phyloP scores from a whole-genome alignment of 64 coral and sea anemone genomes.

The Hydrozoanthus tunicans region DNA sequence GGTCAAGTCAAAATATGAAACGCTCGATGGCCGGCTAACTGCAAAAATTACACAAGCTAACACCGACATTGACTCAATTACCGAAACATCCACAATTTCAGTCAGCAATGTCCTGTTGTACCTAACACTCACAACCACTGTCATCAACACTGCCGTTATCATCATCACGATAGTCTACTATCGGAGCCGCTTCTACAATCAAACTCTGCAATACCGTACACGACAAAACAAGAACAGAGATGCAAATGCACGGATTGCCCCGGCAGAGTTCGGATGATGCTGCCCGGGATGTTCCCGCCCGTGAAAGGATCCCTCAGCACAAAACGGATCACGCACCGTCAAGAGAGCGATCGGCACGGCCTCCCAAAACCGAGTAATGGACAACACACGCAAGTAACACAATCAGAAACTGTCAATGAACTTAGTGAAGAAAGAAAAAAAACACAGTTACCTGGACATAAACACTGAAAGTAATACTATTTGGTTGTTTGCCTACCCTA shows the following conservation, averaged over 20 bases:
- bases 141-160: too few relatives aligned
- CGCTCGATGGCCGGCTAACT: too few relatives aligned
- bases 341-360: background rate
- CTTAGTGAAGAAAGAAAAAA: background rate
- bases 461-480: slow-evolving; percentile 10
- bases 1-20: too few relatives aligned
- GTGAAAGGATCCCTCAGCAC: slow-evolving; percentile 10
- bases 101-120: too few relatives aligned
- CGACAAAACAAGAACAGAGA: background rate
- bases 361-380: slow-evolving; percentile 1
- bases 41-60: too few relatives aligned
- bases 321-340: slow-evolving; percentile 10
- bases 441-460: background rate
- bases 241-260: background rate
- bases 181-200: slow-evolving; percentile 10
- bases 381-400: slow-evolving; percentile 12
- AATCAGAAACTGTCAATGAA: slow-evolving; percentile 1
- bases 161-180: too few relatives aligned
- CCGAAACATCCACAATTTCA: too few relatives aligned
- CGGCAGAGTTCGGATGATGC: slow-evolving; percentile 6
- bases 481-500: slow-evolving; percentile 5
- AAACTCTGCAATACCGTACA: slow-evolving; percentile 1
- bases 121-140: too few relatives aligned
- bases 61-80: too few relatives aligned
- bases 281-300: background rate